Percentiles rank a stretch among this genome's conserved stretches.
These are phyloP conservation scores for Luperina nickerlii DNA, from an alignment of 2,888 invertebrate species.

Conservation along the genomic window DNA sequence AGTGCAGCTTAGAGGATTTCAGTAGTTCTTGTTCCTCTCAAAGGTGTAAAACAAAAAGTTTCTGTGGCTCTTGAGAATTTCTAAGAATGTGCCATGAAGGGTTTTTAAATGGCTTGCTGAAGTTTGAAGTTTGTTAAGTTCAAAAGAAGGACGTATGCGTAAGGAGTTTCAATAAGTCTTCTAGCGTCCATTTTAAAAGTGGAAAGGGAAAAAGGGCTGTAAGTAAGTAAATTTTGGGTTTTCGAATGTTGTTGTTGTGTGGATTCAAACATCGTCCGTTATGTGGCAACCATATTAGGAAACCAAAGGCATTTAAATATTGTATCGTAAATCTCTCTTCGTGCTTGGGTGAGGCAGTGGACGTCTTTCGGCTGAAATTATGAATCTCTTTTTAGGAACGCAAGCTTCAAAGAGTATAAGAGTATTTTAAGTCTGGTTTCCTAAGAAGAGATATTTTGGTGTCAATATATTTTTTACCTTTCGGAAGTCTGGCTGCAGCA, in stretches of 20 bases:
- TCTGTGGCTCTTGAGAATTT: not conserved
- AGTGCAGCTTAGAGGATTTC: not conserved
- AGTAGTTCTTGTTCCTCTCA: not conserved
- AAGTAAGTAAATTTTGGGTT: too few species aligned
- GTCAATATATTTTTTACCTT: constrained; percentile 86
- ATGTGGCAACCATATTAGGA: not conserved
- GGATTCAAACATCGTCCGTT: not conserved
- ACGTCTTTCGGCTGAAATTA: too few species aligned
- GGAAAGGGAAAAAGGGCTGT: not conserved
- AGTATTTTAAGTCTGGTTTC: not conserved
- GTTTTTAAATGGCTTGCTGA: not conserved
- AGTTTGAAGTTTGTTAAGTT: not conserved
- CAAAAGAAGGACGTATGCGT: not conserved
- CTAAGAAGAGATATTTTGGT: not conserved
- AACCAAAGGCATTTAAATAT: too few species aligned
- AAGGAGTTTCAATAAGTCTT: not conserved
- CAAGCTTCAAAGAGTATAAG: not conserved
- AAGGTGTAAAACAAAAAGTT: not conserved
- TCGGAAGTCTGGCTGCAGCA: constrained; percentile 97
- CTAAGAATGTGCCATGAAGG: too few species aligned
- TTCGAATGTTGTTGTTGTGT: not conserved
- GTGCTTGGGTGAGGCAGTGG: too few species aligned
- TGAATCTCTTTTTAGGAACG: not conserved
- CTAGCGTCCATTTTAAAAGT: not conserved
- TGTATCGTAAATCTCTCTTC: too few species aligned